These are phyloP conservation scores for Anthoptus insignis DNA, from an alignment of 2,888 invertebrate species.

Conservation along the genomic window DNA sequence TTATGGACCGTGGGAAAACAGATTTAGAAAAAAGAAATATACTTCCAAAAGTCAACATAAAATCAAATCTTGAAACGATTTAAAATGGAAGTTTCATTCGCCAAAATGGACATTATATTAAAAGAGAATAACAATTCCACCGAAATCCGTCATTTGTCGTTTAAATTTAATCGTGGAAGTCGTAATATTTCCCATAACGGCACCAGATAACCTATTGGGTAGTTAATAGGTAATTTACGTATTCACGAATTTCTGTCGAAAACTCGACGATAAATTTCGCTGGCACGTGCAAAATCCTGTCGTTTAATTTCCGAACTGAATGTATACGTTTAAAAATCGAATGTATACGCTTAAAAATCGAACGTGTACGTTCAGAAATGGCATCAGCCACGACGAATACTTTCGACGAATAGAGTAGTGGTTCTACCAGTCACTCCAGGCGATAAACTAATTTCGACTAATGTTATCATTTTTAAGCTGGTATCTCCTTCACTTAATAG, in stretches of 20 bases:
- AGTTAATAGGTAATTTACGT: conserved; percentile 50
- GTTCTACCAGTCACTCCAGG: not conserved
- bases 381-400: conserved; percentile 22
- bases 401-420: not conserved
- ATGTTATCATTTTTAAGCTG: not conserved
- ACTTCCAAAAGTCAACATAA: too few relatives aligned
- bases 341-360: conserved; percentile 35
- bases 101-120: not conserved
- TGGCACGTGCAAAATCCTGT: conserved; percentile 33
- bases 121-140: conserved; percentile 7
- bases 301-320: conserved; percentile 41
- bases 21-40: too few relatives aligned
- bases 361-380: conserved; percentile 30
- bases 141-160: conserved; percentile 21
- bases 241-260: conserved; percentile 45
- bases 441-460: not conserved
- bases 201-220: conserved; percentile 45
- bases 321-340: conserved; percentile 34
- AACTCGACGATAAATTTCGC: conserved; percentile 40
- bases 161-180: conserved; percentile 34
- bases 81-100: not conserved
- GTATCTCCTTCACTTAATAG: too few relatives aligned
- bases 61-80: not conserved
- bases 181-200: conserved; percentile 36
- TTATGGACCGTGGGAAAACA: too few relatives aligned